Evolutionary conservation across 2,888 invertebrate species (phyloP), one percentile per base, ranked within the genome.

Genomic region (Pharmacophagus antenor): DNA sequence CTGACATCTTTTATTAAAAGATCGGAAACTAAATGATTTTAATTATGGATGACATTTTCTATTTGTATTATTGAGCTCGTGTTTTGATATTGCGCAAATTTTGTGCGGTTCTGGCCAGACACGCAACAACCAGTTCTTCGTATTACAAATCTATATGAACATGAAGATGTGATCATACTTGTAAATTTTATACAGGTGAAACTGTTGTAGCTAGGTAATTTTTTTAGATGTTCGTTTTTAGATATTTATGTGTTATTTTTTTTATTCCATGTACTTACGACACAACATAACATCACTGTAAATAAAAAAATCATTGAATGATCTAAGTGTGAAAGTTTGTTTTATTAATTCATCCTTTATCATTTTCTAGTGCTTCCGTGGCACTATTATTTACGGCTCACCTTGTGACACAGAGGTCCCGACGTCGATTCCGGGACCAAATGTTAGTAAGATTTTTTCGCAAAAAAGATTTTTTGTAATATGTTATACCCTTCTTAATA

Each of bases 221-320:
- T 10, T 49, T 49, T 22, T n/a, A 10, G 4, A 49, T 85, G 84
- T 84, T 82, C n/a, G n/a, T n/a, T n/a, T n/a, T n/a, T n/a, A n/a
- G n/a, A n/a, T n/a, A n/a, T n/a, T n/a, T n/a, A n/a, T n/a, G n/a
- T n/a, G n/a, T 84, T 54, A 6, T 84, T 79, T 79, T 69, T 80
- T 81, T 83, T 82, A 77, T 79, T 85, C 83, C 79, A 83, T 82
- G 72, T 75, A 76, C 72, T 69, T 78, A 68, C 81, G 77, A 79
- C 79, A 12, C 75, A 70, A 72, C 74, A 68, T 63, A 58, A 76
- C 80, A 80, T 80, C 84, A 87, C 80, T 82, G 73, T 90, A 89
- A 89, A 90, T 90, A 89, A 90, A 89, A n/a, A 73, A 83, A 75
- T 85, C 87, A 88, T 88, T 84, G 85, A 86, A 87, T 84, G 85